phyloP scores from a whole-genome alignment of 2,113 vertebrate species.

The Alectura lathami region DNA sequence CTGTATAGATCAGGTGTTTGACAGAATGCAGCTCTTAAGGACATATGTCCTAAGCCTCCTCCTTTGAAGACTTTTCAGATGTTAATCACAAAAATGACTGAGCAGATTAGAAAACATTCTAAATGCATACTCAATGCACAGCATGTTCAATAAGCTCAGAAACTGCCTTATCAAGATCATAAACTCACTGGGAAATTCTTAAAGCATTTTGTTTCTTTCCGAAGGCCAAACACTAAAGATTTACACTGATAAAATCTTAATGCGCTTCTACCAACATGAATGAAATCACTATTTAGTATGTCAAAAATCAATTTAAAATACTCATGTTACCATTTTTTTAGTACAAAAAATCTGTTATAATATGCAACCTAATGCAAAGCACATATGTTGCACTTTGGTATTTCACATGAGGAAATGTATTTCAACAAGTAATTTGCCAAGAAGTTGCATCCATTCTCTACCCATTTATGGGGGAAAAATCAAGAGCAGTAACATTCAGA shows the following conservation, averaged over 20 bases:
- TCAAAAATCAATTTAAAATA: neutral
- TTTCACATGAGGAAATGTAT: neutral
- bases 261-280: neutral
- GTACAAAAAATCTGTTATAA: neutral
- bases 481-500: neutral
- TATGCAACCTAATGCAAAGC: neutral
- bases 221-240: neutral
- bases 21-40: neutral
- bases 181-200: neutral
- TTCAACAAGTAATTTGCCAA: neutral
- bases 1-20: neutral
- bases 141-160: neutral
- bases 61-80: neutral
- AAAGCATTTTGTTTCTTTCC: neutral
- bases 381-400: neutral
- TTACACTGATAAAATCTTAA: neutral
- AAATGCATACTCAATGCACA: neutral
- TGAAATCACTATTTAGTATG: neutral
- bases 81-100: neutral
- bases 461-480: neutral
- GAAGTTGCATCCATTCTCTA: neutral
- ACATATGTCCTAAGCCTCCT: neutral
- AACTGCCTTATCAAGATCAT: neutral
- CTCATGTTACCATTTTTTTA: rapidly evolving
- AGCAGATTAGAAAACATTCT: neutral